These are phyloP conservation scores for Allacma fusca DNA, from an alignment of 2,888 invertebrate genomes.

Conservation along the genomic window DNA sequence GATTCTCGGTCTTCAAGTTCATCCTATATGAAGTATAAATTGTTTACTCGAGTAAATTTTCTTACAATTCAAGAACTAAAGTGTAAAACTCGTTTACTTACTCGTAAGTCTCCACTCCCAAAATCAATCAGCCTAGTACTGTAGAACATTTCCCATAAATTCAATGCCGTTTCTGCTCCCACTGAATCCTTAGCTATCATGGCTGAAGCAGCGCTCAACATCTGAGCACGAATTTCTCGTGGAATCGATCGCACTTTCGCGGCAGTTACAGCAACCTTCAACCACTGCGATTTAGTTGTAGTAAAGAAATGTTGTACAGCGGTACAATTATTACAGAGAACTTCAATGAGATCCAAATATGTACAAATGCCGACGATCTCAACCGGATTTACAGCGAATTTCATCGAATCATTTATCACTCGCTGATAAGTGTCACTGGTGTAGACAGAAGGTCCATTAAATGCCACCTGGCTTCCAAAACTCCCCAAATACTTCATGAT, in stretches of 20 bases:
- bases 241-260: slow-evolving; percentile 53
- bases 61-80: too few species aligned
- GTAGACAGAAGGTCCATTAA: slow-evolving; percentile 46
- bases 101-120: slow-evolving; percentile 57
- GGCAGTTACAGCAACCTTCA: slow-evolving; percentile 49
- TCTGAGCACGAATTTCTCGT: slow-evolving; percentile 56
- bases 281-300: slow-evolving; percentile 54
- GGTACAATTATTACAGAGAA: slow-evolving; percentile 47
- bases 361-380: slow-evolving; percentile 57
- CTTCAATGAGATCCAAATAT: slow-evolving; percentile 55
- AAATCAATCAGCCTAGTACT: slow-evolving; percentile 51
- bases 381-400: slow-evolving; percentile 52
- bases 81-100: slow-evolving; percentile 26
- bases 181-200: slow-evolving; percentile 52
- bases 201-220: slow-evolving; percentile 55
- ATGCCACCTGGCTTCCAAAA: slow-evolving; percentile 43
- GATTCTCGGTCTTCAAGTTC: slow-evolving; percentile 94
- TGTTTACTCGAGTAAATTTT: too few species aligned
- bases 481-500: slow-evolving; percentile 66
- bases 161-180: slow-evolving; percentile 50
- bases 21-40: too few species aligned
- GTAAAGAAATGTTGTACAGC: slow-evolving; percentile 54
- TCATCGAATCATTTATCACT: slow-evolving; percentile 46
- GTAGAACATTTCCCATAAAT: slow-evolving; percentile 59
- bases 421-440: slow-evolving; percentile 46